Conservation (phyloP, 1,140 invertebrate species). For the Megalopta genalis region DNA sequence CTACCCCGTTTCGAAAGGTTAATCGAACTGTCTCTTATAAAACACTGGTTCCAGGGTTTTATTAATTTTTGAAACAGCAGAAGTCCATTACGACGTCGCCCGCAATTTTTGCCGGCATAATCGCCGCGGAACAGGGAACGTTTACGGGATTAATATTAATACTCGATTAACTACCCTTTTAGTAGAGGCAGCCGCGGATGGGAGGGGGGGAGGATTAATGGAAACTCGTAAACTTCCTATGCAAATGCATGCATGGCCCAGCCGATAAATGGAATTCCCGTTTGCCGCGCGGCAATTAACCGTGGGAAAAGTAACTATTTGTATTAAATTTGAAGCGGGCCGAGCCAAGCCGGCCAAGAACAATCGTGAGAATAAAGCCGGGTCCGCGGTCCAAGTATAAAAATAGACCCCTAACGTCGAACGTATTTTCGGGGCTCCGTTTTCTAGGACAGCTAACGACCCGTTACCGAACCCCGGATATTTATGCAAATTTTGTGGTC, state of each 20-base stretch:
- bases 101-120: not conserved
- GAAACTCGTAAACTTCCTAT: not conserved
- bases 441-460: too few species aligned
- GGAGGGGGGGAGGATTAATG: not conserved
- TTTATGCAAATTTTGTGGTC: too few species aligned
- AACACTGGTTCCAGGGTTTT: too few species aligned
- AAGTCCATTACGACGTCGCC: too few species aligned
- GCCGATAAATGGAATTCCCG: not conserved
- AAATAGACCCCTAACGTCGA: too few species aligned
- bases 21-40: too few species aligned
- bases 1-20: too few species aligned
- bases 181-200: not conserved
- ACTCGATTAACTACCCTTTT: not conserved
- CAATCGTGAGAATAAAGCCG: constrained; percentile 25
- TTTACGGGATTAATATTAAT: constrained; percentile 1
- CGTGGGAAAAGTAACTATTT: constrained; percentile 9
- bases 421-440: too few species aligned
- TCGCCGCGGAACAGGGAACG: not conserved
- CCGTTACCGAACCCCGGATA: too few species aligned
- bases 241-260: not conserved
- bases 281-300: not conserved
- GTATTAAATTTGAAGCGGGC: not conserved
- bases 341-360: not conserved
- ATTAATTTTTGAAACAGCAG: too few species aligned
- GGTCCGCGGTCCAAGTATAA: not conserved